phyloP scores from a whole-genome alignment of 1,140 invertebrate genomes.

The Mylabris phalerata region DNA sequence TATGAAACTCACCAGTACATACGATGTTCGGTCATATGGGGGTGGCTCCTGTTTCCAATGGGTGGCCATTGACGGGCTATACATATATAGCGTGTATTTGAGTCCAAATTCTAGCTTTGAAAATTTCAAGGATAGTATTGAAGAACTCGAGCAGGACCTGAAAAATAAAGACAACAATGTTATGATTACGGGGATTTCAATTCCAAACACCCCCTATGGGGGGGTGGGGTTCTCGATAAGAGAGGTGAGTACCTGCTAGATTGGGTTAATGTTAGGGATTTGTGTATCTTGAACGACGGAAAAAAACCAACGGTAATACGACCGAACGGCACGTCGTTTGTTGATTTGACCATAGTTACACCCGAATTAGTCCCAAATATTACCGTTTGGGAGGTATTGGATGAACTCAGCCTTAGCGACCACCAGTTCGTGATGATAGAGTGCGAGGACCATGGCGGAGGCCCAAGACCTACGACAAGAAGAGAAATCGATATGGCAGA shows the following conservation, averaged over 20 bases:
- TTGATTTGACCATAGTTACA: no score
- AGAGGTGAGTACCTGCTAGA: background rate
- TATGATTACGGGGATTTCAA: background rate
- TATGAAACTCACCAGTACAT: no score
- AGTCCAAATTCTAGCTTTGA: background rate
- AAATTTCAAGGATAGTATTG: background rate
- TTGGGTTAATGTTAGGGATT: background rate
- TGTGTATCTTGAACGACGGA: background rate
- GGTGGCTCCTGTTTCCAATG: background rate
- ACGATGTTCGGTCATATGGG: no score
- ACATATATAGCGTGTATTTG: background rate
- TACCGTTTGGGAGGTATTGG: no score
- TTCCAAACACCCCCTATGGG: background rate
- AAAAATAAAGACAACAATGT: background rate
- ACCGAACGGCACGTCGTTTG: background rate
- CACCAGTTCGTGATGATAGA: no score
- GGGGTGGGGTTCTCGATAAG: background rate
- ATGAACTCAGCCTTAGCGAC: no score
- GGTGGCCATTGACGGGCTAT: background rate
- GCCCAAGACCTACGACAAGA: no score
- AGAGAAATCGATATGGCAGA: no score
- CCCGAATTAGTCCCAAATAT: no score
- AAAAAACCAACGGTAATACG: background rate
- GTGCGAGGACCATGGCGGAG: no score
- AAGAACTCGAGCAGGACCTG: background rate